Base-by-base conservation (phyloP, 1,140 invertebrate genomes). In the Colletes latitarsis region DNA sequence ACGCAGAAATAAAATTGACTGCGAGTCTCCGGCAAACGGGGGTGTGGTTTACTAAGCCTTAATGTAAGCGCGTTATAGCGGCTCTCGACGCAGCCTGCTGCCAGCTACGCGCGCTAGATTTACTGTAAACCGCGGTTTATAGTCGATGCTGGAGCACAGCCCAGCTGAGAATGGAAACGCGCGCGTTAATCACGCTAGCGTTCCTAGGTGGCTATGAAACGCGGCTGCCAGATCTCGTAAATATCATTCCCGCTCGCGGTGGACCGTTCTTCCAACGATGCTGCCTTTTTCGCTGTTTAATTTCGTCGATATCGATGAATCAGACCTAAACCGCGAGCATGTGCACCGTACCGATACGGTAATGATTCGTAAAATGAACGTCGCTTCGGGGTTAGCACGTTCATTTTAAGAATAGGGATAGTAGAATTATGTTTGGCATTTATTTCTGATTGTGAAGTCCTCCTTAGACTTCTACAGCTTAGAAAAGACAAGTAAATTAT, bases 121-220 rank as follows among this genome's bases (percentile, higher is more conserved):
- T 81, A 83, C 82, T 76, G 79, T 81, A 81, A 83, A 83, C 79
- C 78, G 43, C 82, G 73, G 71, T 81, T 83, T 83, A 83, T 79
- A 83, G 77, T 72, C 72, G 41, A 75, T 76, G 71, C 66, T 81
- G 71, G 71, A 81, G 75, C 57, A 60, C 52, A 81, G 77, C 81
- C 81, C 76, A 77, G 49, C 57, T 74, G 73, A 78, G 76, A 81
- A 81, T 60, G 67, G 60, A 79, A 67, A 12, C 49, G 71, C 53
- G 71, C 53, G 72, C 83, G 83, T 82, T 83, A 81, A 83, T 83
- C 77, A 73, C 69, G 17, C 58, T 43, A 57, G 57, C 70, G 67
- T 75, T 75, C 72, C 64, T 67, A 62, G 71, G 72, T 41, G 53
- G 78, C 43, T 75, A 68, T 74, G 71, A 75, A 80, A 80, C 72